phyloP scores from a whole-genome alignment of 2,113 vertebrate species.

The Malurus cyaneus region DNA sequence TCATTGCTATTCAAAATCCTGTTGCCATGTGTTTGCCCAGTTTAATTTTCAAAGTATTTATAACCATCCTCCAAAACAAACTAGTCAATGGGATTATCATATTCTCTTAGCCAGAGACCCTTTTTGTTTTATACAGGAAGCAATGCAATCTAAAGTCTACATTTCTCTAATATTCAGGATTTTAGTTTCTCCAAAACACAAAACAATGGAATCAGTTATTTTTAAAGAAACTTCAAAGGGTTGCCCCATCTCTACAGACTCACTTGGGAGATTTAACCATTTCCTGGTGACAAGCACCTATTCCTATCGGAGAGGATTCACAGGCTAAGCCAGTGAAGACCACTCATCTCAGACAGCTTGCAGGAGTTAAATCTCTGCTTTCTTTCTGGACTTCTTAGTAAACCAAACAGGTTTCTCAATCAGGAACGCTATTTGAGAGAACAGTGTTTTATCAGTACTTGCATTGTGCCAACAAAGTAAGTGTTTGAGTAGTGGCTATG shows the following conservation, averaged over 20 bases:
- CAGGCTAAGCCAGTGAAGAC: neutral
- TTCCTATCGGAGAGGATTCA: neutral
- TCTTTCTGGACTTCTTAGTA: neutral
- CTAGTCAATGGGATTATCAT: neutral
- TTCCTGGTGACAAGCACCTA: neutral
- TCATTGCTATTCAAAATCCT: neutral
- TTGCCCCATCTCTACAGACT: neutral
- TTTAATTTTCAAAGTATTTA: neutral
- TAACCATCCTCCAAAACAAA: neutral
- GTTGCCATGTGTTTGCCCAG: neutral
- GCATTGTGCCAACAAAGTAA: constrained; percentile 6
- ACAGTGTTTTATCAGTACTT: constrained; percentile 19
- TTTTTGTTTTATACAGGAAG: neutral
- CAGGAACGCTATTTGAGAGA: constrained; percentile 4
- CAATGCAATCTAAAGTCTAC: neutral
- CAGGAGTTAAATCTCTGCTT: neutral
- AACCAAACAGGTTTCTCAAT: neutral
- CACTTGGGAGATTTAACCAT: neutral
- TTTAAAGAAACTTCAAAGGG: neutral
- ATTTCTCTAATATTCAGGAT: neutral
- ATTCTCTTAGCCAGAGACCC: neutral
- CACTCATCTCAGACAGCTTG: neutral
- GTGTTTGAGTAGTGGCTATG: constrained; percentile 1
- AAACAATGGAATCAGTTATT: neutral
- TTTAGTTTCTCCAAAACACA: neutral